Conservation (phyloP, 2,113 vertebrate genomes). For the Meles meles region DNA sequence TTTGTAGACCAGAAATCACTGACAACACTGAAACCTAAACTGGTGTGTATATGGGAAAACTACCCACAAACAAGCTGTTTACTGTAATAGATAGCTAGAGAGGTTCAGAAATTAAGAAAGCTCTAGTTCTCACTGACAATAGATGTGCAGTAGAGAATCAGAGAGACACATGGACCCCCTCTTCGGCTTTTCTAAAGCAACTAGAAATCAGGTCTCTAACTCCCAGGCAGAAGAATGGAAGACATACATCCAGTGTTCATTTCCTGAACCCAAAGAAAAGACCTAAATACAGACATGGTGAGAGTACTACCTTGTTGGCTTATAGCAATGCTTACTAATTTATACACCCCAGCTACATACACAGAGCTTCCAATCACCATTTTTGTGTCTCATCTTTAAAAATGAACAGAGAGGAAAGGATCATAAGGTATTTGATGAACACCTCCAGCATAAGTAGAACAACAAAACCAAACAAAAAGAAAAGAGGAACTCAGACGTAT, state of each 20-base stretch:
- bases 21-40: not conserved
- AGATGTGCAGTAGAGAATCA: not conserved
- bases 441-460: not conserved
- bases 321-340: not conserved
- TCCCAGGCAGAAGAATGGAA: not conserved
- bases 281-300: not conserved
- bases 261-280: not conserved
- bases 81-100: not conserved
- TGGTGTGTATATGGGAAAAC: not conserved
- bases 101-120: not conserved
- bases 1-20: not conserved
- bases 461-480: not conserved
- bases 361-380: not conserved
- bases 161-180: accelerated
- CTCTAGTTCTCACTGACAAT: not conserved
- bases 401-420: not conserved
- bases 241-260: not conserved
- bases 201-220: not conserved
- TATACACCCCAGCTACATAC: not conserved
- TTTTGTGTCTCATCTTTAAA: not conserved
- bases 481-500: not conserved
- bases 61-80: not conserved
- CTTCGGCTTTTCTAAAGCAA: not conserved
- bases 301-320: not conserved
- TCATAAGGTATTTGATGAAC: not conserved